Base-by-base conservation (phyloP, 1,140 invertebrate species). In the Papilio glaucus region DNA sequence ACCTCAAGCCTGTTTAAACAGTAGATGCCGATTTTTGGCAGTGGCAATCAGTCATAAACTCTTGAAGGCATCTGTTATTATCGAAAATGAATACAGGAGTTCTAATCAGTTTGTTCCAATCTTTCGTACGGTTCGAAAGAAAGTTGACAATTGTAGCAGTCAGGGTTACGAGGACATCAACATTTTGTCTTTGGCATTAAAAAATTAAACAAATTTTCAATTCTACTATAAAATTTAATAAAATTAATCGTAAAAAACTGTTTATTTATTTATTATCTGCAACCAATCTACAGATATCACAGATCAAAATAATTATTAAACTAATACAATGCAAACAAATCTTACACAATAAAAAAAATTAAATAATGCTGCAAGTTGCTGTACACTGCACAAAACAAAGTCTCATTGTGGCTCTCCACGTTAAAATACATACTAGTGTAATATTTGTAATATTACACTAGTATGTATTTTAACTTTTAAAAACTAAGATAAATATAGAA, bases 221-320 rank as follows among this genome's bases (percentile, higher is more conserved):
- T 57, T 26, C 49, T 57, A 57, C 21, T 57, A 24, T 57, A 53
- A 24, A 53, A 57, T 57, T 1, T 57, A 57, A 24, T 26, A 57
- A 57, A 57, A 57, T 26, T 26, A 13, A 57, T 24, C 9, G 10
- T 57, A 24, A 26, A 57, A 57, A 24, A 57, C n/a, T n/a, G 24
- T 8, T 26, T 24, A 24, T 57, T 68, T 42, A 67, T 67, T 41
- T 21, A 29, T 24, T 45, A 68, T 69, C 42, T 69, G 65, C 24
- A 49, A 69, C 38, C 42, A 68, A 69, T 37, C 41, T 62, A 62
- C 61, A 53, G 26, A 69, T 69, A 69, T 69, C 67, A 69, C 67
- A 69, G 67, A 69, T 69, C 45, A 33, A 69, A 69, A 53, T 69
- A 49, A 69, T 42, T 65, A 41, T 41, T 7, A 39, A 53, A 24